Base-by-base conservation (phyloP, 2,113 vertebrate species). In the Elanoides forficatus region DNA sequence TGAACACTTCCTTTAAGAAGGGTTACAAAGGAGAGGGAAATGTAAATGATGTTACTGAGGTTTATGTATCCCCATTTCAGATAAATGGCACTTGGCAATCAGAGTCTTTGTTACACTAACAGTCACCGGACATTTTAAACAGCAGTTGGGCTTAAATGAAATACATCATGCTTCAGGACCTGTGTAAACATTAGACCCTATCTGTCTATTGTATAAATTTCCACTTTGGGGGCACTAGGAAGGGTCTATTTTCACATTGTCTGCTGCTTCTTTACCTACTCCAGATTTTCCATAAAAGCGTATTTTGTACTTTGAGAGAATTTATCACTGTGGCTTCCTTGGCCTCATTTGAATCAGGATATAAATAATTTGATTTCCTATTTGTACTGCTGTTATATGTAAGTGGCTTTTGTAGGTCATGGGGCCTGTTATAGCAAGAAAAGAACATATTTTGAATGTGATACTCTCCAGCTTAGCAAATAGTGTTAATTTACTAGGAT, bases 311-410 rank as follows among this genome's bases (percentile, higher is more conserved):
- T 68, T 73, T 71, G 38, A 85, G 50, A 34, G 67, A 50, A 93
- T 96, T 75, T 94, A 86, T 94, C 90, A 32, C 68, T 43, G 73
- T 78, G 67, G 19, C 56, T 88, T 93, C 65, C 80, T 84, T 43
- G 19, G 40, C 52, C 88, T 96, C 45, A 53, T 93, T 84, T 86
- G 68, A 93, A 81, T 81, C 19, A 45, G 47, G 59, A 91, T 93
- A 94, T 82, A 47, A 93, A 83, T 87, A 85, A 80, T 58, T 80
- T 47, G 63, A 91, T 94, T 90, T 63, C 81, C 70, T 25, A 9
- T 80, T 81, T 86, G 20, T 62, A 52, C 45, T 66, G 30, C 27
- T 96, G 27, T 66, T 84, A 48, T 11, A 34, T 63, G 34, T 71
- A 95, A 73, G 59, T 58, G 78, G 40, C 50, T 94, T 95, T 96